Base-by-base conservation (phyloP, 2,888 invertebrate species). In the Scotopteryx bipunctaria region DNA sequence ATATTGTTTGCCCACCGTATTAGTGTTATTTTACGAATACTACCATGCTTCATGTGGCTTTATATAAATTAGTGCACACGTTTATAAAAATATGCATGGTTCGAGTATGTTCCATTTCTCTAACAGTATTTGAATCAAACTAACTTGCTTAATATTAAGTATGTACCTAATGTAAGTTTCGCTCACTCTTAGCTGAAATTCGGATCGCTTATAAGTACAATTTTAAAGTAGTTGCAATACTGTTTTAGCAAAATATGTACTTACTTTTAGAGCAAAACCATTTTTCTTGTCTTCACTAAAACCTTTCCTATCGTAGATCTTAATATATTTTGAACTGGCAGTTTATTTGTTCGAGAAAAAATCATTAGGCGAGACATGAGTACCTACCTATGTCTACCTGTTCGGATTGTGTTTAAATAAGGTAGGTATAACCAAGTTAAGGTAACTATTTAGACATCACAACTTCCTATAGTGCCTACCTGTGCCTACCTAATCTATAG, bases 221-320 rank as follows among this genome's bases (percentile, higher is more conserved):
- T 49, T 47, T 36, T 36, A 15, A 36, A 36, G 48, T 48, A 48
- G 48, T 27, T 42, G 48, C 42, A n/a, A n/a, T n/a, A n/a, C n/a
- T n/a, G n/a, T n/a, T n/a, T n/a, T n/a, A n/a, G n/a, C n/a, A n/a
- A n/a, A n/a, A n/a, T n/a, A n/a, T n/a, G n/a, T n/a, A n/a, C n/a
- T n/a, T 5, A 27, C 32, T 23, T 41, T 9, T 19, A 35, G n/a
- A 41, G 41, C 27, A 25, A 35, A 41, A 36, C 6, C 21, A 48
- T 13, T 11, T 35, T 48, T 48, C 15, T 19, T 29, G 42, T 29
- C 8, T 36, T 37, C 37, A 35, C 27, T n/a, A n/a, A n/a, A n/a
- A n/a, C n/a, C n/a, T 25, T 25, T 9, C 25, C n/a, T 25, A 27
- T 5, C 27, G 11, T 27, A 9, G 9, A 9, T 0, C 2, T n/a